Conservation (phyloP, 2,113 vertebrate genomes). For the Lampris incognitus region DNA sequence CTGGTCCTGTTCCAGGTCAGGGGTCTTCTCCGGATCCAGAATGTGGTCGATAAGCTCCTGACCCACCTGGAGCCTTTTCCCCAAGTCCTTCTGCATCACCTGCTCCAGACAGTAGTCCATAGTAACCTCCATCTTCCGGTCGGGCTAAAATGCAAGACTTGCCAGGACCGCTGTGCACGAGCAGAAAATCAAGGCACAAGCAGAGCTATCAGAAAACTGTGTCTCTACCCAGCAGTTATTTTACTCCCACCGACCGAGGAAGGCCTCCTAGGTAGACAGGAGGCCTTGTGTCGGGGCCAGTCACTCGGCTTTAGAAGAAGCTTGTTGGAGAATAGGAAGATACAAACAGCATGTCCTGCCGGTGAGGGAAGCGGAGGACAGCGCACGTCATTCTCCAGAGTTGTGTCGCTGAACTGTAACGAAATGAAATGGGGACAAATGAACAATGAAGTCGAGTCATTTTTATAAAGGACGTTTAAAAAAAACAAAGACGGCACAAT, state of each 20-base stretch:
- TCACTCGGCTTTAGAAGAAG: slow-evolving; percentile 5
- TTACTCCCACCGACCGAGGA: not conserved
- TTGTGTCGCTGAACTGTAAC: not conserved
- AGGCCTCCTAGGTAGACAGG: not conserved
- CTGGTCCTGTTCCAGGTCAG: slow-evolving; percentile 94
- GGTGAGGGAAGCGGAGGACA: not conserved
- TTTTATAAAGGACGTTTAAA: too few relatives aligned
- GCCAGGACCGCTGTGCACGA: not conserved
- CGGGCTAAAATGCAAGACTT: not conserved
- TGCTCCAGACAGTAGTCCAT: slow-evolving; percentile 91
- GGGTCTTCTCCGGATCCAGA: slow-evolving; percentile 87
- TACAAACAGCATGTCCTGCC: not conserved
- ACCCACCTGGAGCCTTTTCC: slow-evolving; percentile 91
- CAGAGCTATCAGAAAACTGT: not conserved
- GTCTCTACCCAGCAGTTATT: not conserved
- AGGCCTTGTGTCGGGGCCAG: not conserved
- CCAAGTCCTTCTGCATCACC: slow-evolving; percentile 94
- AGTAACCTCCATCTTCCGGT: slow-evolving; percentile 86
- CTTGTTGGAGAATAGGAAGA: slow-evolving; percentile 1
- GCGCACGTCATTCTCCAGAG: slow-evolving; percentile 30
- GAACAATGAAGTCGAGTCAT: not conserved
- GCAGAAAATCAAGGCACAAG: not conserved
- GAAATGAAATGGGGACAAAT: not conserved
- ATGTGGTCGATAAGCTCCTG: slow-evolving; percentile 92
- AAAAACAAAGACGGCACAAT: too few relatives aligned